Evolutionary conservation across 2,113 vertebrate species (phyloP), one percentile per base, ranked within the genome.

Genomic region (Zapus hudsonius): DNA sequence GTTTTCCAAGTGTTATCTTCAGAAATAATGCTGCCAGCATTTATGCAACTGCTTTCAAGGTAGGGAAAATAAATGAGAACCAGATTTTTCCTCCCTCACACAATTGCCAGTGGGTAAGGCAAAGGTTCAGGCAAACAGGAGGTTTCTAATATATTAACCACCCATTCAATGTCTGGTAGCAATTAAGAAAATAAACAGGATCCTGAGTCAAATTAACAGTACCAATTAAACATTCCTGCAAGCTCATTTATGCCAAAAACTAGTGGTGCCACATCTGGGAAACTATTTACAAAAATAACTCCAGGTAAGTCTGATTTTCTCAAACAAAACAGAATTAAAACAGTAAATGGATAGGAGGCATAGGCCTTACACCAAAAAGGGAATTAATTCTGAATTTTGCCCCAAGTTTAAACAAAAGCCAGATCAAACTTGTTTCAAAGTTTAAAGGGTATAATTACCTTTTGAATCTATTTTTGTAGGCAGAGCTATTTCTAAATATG

Each of bases 131-230:
- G 66, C 95, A 95, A 96, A 94, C 75, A 95, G 92, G 92, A 93
- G 85, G 87, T 94, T 94, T 96, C 95, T 96, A 95, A 96, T 90
- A 96, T 94, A 94, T 93, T 94, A 94, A 94, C 70, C 75, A 69
- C 82, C 75, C 84, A 6, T 82, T 94, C 94, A 90, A 92, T 88
- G 94, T 95, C 95, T 96, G 89, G 87, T 73, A 96, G 87, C 47
- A 97, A 96, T 97, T 97, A 96, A 78, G 95, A 95, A 96, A 96
- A 95, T 96, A 97, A 96, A 95, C 84, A 96, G 70, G 89, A 95
- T 96, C 64, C 88, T 61, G 95, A 94, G 95, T 89, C 4, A 3
- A 96, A 97, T 97, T 95, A 97, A 96, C 91, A 96, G 74, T 52
- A 90, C 73, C 95, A 96, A 92, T 96, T 97, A 94, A 96, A 97